These are phyloP conservation scores for Thamnophis elegans DNA, from an alignment of 2,797 vertebrate genomes.

Conservation along the genomic window DNA sequence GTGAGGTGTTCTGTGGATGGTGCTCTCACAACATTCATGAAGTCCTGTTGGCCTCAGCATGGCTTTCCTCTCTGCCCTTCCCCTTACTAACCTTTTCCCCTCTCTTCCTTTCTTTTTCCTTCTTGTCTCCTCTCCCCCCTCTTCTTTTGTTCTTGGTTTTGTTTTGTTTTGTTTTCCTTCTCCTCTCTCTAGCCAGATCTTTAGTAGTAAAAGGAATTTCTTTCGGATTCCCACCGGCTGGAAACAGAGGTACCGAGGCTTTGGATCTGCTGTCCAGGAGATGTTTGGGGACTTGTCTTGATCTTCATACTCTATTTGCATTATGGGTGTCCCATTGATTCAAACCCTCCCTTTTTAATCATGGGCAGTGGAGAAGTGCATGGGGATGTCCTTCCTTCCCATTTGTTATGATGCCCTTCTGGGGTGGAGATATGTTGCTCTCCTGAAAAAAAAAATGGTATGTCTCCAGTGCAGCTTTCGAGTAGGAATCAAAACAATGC, in stretches of 20 bases:
- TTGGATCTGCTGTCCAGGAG: constrained; percentile 51
- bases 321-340: background rate
- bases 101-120: constrained; percentile 23
- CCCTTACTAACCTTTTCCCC: constrained; percentile 61
- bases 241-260: constrained; percentile 92
- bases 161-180: constrained; percentile 61
- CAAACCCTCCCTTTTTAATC: background rate
- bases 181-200: constrained; percentile 74
- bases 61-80: background rate
- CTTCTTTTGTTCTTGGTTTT: background rate
- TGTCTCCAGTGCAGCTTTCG: background rate
- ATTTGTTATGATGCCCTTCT: background rate
- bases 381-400: constrained; percentile 39
- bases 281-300: constrained; percentile 48
- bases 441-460: constrained; percentile 24
- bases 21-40: background rate
- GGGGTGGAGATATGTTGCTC: constrained; percentile 46
- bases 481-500: background rate
- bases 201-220: constrained; percentile 97
- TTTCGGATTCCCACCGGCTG: constrained; percentile 94
- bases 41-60: constrained; percentile 2
- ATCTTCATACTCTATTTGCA: constrained; percentile 11
- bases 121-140: constrained; percentile 35
- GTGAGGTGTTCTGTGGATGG: constrained; percentile 2
- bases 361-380: constrained; percentile 48